phyloP scores from a whole-genome alignment of 2,113 vertebrate genomes.

The Alexandromys fortis region DNA sequence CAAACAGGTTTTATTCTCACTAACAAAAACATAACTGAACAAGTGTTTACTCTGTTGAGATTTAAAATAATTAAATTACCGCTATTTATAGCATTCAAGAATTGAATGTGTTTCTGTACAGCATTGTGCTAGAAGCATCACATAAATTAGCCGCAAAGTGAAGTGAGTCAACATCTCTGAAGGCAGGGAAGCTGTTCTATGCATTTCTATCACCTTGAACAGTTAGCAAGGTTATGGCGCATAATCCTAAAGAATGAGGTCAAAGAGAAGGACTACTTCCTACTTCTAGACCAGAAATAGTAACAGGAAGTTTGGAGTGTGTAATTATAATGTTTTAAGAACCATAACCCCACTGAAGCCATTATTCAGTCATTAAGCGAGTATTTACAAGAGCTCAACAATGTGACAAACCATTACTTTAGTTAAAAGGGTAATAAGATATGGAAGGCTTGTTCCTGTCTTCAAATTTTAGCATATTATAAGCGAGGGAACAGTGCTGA shows the following conservation, averaged over 20 bases:
- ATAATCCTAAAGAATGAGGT: neutral
- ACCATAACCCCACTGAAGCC: neutral
- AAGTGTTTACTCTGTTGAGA: constrained; percentile 28
- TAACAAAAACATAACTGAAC: neutral
- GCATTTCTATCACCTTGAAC: neutral
- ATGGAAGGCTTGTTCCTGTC: neutral
- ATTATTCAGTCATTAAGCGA: neutral
- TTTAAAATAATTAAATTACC: constrained; percentile 41
- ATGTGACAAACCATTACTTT: neutral
- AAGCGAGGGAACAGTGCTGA: neutral
- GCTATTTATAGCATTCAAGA: constrained; percentile 39
- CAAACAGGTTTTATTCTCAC: constrained; percentile 1
- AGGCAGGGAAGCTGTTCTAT: neutral
- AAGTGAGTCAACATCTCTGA: neutral
- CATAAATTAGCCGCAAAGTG: neutral
- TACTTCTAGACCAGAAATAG: neutral
- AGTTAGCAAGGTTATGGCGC: neutral
- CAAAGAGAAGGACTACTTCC: neutral
- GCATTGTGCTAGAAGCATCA: neutral
- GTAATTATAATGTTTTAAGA: neutral
- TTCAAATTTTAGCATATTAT: neutral
- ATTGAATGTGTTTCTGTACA: neutral
- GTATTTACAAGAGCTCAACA: neutral
- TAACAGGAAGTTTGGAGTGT: neutral
- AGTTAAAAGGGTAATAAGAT: neutral